These are phyloP conservation scores for Leptinotarsa rubiginosa DNA, from an alignment of 2,888 invertebrate genomes.

Conservation along the genomic window DNA sequence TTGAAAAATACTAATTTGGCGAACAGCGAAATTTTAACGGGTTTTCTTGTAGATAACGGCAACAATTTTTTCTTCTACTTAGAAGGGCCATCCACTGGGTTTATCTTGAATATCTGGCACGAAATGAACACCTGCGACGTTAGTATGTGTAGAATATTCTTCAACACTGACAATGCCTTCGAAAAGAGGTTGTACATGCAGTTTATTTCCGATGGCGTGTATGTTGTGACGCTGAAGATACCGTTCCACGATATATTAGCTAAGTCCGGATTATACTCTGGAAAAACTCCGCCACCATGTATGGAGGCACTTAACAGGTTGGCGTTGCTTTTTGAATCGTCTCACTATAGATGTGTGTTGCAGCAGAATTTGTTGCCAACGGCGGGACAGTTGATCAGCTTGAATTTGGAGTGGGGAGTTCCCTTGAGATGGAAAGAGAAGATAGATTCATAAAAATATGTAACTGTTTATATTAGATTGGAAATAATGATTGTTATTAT, in stretches of 20 bases:
- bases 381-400: slow-evolving; percentile 57
- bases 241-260: slow-evolving; percentile 55
- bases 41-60: slow-evolving; percentile 55
- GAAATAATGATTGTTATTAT: too few relatives aligned
- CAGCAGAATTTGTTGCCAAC: slow-evolving; percentile 59
- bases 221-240: slow-evolving; percentile 52
- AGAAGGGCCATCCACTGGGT: slow-evolving; percentile 53
- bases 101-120: slow-evolving; percentile 52
- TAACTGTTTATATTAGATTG: too few relatives aligned
- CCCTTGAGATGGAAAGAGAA: slow-evolving; percentile 48
- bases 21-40: slow-evolving; percentile 49
- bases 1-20: slow-evolving; percentile 18
- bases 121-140: slow-evolving; percentile 38
- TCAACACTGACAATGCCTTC: slow-evolving; percentile 58
- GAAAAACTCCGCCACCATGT: slow-evolving; percentile 57
- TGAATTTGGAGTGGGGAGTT: slow-evolving; percentile 63
- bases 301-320: slow-evolving; percentile 58
- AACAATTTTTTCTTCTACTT: slow-evolving; percentile 49
- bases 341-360: slow-evolving; percentile 52
- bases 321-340: slow-evolving; percentile 54
- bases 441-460: neutral
- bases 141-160: slow-evolving; percentile 52
- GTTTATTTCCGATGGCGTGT: slow-evolving; percentile 54
- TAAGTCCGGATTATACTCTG: slow-evolving; percentile 52
- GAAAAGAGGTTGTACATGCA: slow-evolving; percentile 56